Base-by-base conservation (phyloP, 1,140 invertebrate genomes). In the Aphidius gifuensis region DNA sequence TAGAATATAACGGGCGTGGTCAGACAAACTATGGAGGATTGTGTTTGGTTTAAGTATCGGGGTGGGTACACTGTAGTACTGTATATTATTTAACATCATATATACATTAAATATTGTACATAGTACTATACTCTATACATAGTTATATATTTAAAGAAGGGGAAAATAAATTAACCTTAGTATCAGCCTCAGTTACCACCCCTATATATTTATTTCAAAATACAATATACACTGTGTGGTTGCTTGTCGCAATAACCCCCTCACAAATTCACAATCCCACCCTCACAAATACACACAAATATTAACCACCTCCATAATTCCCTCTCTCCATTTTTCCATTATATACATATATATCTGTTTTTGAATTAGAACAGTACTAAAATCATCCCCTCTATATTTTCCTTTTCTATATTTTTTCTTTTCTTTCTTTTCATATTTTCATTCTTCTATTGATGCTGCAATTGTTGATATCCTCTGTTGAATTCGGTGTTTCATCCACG, bases 21-120 rank as follows among this genome's bases (percentile, higher is more conserved):
- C 56, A 51, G 46, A 55, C 58, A 61, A 49, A 42, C 50, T 7
- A 38, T 8, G 50, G 48, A 58, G 46, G 57, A 44, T 66, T 62
- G 48, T 66, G 69, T 74, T 74, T 77, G 75, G 76, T 63, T 60
- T 62, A 65, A 60, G 63, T 51, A 62, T 57, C 64, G 73, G 73
- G 76, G 74, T 75, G 76, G 61, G 74, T 75, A 80, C 75, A 79
- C 74, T 77, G 75, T 78, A 73, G 73, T 73, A 79, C 74, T 73
- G 71, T 80, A 72, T 63, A 50, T 38, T 53, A 38, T 43, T 55
- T 16, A 16, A 40, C 53, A 43, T 11, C 2, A 7, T 44, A 8
- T 44, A 8, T 44, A 16, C 16, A 16, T 16, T 16, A 16, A 16
- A 16, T 16, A 16, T 16, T 16, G 16, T 16, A 16, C 16, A 16